Base-by-base conservation (phyloP, 2,797 vertebrate species). In the Harpagifer antarcticus region DNA sequence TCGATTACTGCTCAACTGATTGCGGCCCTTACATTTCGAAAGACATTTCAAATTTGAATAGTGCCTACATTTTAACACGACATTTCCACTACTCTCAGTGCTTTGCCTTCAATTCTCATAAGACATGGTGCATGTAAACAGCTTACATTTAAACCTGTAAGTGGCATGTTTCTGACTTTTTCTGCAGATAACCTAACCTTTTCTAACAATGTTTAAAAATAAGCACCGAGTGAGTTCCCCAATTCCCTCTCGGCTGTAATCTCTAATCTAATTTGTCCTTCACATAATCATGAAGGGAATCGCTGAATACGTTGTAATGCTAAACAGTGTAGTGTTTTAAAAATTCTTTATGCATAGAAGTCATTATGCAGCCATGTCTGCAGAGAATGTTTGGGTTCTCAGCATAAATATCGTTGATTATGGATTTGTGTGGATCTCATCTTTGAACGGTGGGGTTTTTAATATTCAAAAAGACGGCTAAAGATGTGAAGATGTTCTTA, bases 381-480 rank as follows among this genome's bases (percentile, higher is more conserved):
- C 33, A 53, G 74, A 74, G 59, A 61, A 70, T 17, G 55, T 53
- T 53, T 17, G 31, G 66, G 45, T 74, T 66, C 42, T 76, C 72
- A 56, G 77, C 59, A 42, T 72, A 63, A 74, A 85, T 77, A 67
- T 69, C 48, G 72, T 68, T 78, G 57, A 89, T 88, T 76, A 86
- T 82, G 75, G 74, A 71, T 76, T 68, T 81, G 70, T 86, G 86
- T 81, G 66, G 84, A 75, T 79, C 23, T 2, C 15, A 52, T 74
- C 65, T 82, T 78, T 81, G 19, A 88, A 79, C 68, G 57, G 33
- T 37, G 33, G 8, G 33, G 63, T 78, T 85, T 89, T 90, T 79
- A 87, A 93, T 86, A 91, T 93, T 87, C 83, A 91, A 86, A 92
- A 85, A 67, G 19, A 72, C 45, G 68, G 27, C 79, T 87, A 86